Evolutionary conservation across 2,113 vertebrate genomes (phyloP).

Genomic region (Oryctolagus cuniculus): DNA sequence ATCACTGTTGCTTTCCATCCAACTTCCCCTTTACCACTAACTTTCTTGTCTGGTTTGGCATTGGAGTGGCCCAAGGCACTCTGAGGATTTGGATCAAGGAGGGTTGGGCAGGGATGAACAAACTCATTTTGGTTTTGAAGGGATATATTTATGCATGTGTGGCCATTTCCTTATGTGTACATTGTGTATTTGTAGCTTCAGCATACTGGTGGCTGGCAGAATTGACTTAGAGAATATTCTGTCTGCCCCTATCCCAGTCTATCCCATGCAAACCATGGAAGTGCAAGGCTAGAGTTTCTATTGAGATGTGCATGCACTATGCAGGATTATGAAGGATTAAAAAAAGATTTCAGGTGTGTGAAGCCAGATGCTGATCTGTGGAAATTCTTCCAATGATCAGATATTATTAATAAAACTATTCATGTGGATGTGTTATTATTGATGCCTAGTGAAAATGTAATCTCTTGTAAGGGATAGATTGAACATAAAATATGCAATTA

Average conservation of each 20-base stretch:
- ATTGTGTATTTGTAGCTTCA: too few relatives aligned
- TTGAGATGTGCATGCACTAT: not conserved
- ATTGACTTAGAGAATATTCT: not conserved
- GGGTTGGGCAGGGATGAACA: too few relatives aligned
- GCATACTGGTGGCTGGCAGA: not conserved
- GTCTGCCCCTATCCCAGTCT: not conserved
- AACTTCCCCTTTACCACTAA: not conserved
- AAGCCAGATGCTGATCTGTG: not conserved
- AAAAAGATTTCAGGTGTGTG: not conserved
- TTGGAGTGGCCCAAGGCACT: not conserved
- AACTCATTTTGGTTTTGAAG: not conserved
- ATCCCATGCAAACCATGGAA: not conserved
- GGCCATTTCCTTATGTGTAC: not conserved
- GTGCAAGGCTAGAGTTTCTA: not conserved
- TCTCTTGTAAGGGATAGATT: not conserved
- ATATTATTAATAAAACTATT: not conserved
- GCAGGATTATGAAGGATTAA: not conserved
- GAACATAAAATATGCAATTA: not conserved
- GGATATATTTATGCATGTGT: too few relatives aligned
- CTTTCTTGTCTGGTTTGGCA: not conserved
- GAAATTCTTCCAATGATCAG: not conserved
- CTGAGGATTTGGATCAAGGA: not conserved
- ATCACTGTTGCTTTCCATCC: not conserved
- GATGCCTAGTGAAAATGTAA: not conserved
- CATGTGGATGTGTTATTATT: not conserved